phyloP scores from a whole-genome alignment of 2,888 invertebrate genomes.

The Cheilosia vulpina region DNA sequence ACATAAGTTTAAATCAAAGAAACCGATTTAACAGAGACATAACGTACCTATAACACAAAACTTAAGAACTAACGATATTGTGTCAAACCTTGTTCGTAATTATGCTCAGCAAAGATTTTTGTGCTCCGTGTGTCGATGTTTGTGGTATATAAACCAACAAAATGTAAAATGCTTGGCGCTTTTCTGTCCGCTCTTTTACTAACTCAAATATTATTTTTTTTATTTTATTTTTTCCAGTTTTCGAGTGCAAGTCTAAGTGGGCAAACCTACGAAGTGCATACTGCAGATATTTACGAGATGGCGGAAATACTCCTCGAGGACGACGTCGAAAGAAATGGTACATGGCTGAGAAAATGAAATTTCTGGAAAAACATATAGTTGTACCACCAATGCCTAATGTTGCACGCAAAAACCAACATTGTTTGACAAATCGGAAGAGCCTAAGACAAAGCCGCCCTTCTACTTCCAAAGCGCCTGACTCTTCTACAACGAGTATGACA shows the following conservation, averaged over 20 bases:
- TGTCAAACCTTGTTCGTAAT: too few relatives aligned
- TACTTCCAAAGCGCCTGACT: not conserved
- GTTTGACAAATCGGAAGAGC: not conserved
- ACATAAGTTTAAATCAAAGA: too few relatives aligned
- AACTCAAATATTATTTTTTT: too few relatives aligned
- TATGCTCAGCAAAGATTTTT: too few relatives aligned
- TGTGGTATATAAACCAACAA: too few relatives aligned
- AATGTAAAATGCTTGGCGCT: too few relatives aligned
- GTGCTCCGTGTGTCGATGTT: too few relatives aligned
- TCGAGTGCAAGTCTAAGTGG: conserved; percentile 9
- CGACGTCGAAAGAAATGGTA: conserved; percentile 6
- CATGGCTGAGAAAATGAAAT: not conserved
- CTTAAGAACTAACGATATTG: too few relatives aligned
- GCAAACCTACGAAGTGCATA: not conserved
- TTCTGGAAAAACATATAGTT: conserved; percentile 7
- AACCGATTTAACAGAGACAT: too few relatives aligned
- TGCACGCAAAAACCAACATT: not conserved
- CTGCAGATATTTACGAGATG: not conserved
- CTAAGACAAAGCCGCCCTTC: not conserved
- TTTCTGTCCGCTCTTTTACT: too few relatives aligned
- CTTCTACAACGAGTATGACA: not conserved
- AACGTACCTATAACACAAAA: too few relatives aligned
- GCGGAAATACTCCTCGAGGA: not conserved
- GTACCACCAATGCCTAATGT: not conserved
- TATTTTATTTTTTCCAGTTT: conserved; percentile 1